A percentile compares a stretch with the other conserved stretches of the same genome.
phyloP scores from a whole-genome alignment of 2,797 vertebrate genomes.

The Etheostoma nigrum region DNA sequence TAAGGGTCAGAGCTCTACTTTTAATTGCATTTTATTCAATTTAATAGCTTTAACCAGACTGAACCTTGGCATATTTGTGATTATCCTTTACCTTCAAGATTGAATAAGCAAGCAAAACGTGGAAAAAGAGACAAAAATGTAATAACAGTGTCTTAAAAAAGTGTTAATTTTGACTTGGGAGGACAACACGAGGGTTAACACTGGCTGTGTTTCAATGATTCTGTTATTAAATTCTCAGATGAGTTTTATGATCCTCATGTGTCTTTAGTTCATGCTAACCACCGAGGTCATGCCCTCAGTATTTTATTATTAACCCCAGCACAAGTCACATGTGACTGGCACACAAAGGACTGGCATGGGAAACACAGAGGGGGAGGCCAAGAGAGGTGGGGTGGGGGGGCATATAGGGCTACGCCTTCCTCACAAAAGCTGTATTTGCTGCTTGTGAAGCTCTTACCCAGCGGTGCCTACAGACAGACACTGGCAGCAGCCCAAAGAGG shows the following conservation, averaged over 20 bases:
- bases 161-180: no score
- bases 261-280: background rate
- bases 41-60: no score
- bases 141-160: no score
- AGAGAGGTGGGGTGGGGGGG: background rate
- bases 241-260: background rate
- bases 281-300: background rate
- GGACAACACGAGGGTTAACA: background rate
- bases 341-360: constrained; percentile 48
- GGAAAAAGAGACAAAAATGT: no score
- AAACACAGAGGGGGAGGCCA: constrained; percentile 17
- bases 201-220: background rate
- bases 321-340: constrained; percentile 49
- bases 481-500: constrained; percentile 16
- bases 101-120: no score
- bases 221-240: background rate
- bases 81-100: no score
- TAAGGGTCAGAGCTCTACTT: no score
- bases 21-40: no score
- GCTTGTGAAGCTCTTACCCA: constrained; percentile 37
- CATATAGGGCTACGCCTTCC: background rate
- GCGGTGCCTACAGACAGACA: constrained; percentile 4
- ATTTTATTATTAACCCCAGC: constrained; percentile 3
- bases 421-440: constrained; percentile 37
- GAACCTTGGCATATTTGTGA: no score